phyloP scores from a whole-genome alignment of 2,888 invertebrate species.

The Tipula unca region DNA sequence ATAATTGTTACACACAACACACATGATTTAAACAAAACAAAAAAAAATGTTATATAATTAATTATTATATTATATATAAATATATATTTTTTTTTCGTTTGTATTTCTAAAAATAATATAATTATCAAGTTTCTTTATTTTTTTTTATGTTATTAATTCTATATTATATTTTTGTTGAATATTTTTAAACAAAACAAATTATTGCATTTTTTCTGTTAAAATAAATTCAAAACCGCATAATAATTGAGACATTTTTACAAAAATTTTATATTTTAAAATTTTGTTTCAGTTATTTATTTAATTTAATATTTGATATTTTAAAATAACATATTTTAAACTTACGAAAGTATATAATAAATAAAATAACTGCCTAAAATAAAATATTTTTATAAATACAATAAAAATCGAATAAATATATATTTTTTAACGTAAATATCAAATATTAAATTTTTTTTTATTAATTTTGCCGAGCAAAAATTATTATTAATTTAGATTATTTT shows the following conservation, averaged over 20 bases:
- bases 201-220: neutral
- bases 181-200: neutral
- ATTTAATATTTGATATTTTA: neutral
- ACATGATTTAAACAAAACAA: neutral
- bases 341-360: neutral
- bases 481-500: neutral
- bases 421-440: neutral
- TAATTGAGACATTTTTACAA: neutral
- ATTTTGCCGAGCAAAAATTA: neutral
- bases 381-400: neutral
- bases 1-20: neutral
- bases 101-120: constrained; percentile 2
- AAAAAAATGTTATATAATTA: neutral
- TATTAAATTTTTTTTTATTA: neutral
- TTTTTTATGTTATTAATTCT: neutral
- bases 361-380: neutral
- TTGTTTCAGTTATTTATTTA: neutral
- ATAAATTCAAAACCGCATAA: neutral
- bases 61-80: neutral
- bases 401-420: neutral
- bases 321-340: neutral
- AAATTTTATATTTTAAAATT: neutral
- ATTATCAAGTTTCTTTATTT: neutral
- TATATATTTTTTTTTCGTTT: neutral
- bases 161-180: constrained; percentile 8